phyloP scores from a whole-genome alignment of 2,888 invertebrate genomes.

The Deilephila elpenor region DNA sequence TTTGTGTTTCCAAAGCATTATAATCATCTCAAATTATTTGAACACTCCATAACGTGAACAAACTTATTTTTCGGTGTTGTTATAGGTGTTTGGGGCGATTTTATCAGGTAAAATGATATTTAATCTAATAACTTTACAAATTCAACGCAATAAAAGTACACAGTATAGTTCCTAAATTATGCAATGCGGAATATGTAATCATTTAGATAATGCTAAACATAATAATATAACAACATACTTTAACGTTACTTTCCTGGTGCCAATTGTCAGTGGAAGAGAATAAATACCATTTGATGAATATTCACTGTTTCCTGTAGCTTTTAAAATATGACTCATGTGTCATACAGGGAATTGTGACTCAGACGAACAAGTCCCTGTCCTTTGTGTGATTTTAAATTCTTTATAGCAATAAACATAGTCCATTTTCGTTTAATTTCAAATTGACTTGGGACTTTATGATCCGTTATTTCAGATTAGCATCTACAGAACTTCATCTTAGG shows the following conservation, averaged over 20 bases:
- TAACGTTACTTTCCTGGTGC: background rate
- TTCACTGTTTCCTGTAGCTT: constrained; percentile 16
- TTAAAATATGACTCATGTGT: constrained; percentile 14
- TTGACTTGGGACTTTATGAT: background rate
- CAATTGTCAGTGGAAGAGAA: background rate
- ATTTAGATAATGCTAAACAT: background rate
- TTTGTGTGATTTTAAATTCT: background rate
- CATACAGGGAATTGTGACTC: background rate
- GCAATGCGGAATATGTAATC: background rate
- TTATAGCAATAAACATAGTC: background rate
- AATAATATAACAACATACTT: background rate
- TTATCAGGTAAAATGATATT: too few relatives aligned
- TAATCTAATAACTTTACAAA: too few relatives aligned
- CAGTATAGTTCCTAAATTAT: too few relatives aligned
- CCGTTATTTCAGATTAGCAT: background rate
- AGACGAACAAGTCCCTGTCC: background rate
- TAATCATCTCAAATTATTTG: too few relatives aligned
- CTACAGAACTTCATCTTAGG: background rate
- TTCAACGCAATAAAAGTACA: too few relatives aligned
- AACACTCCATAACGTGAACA: too few relatives aligned
- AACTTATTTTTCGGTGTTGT: too few relatives aligned
- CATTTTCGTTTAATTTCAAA: background rate
- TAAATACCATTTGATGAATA: background rate
- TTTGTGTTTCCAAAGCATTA: too few relatives aligned
- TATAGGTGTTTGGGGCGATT: too few relatives aligned